These are phyloP conservation scores for Cantharis lateralis DNA, from an alignment of 2,888 invertebrate species.

Conservation along the genomic window DNA sequence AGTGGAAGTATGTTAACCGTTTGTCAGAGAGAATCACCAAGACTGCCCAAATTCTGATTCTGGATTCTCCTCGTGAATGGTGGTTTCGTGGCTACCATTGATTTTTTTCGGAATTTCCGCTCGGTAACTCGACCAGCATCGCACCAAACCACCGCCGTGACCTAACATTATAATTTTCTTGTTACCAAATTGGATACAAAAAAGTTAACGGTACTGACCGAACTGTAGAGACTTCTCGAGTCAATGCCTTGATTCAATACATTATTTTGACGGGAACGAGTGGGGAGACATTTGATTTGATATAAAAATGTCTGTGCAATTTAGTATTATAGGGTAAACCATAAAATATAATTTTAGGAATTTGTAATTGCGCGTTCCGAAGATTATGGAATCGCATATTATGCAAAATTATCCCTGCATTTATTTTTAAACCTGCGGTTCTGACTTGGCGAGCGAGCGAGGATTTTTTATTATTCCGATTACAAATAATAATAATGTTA, in stretches of 20 bases:
- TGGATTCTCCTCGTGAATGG: no score
- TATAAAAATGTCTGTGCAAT: not conserved
- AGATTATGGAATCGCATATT: not conserved
- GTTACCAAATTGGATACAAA: not conserved
- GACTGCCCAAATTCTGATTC: no score
- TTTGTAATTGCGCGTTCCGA: not conserved
- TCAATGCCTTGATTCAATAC: not conserved
- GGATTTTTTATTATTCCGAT: not conserved
- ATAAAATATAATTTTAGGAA: not conserved
- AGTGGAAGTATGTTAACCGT: not conserved
- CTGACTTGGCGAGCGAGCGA: not conserved
- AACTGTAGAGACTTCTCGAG: not conserved
- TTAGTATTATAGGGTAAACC: not conserved
- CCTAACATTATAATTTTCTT: not conserved
- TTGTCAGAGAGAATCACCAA: no score
- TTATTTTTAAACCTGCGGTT: not conserved
- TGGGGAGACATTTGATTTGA: not conserved
- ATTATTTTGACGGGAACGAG: not conserved
- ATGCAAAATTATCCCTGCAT: not conserved
- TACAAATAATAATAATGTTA: not conserved
- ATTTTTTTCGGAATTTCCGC: no score
- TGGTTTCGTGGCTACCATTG: no score
- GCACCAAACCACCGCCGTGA: not conserved
- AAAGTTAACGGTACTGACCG: not conserved
- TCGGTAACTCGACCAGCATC: not conserved